Evolutionary conservation across 2,888 invertebrate species (phyloP).

Genomic region (Camponotus fellah): DNA sequence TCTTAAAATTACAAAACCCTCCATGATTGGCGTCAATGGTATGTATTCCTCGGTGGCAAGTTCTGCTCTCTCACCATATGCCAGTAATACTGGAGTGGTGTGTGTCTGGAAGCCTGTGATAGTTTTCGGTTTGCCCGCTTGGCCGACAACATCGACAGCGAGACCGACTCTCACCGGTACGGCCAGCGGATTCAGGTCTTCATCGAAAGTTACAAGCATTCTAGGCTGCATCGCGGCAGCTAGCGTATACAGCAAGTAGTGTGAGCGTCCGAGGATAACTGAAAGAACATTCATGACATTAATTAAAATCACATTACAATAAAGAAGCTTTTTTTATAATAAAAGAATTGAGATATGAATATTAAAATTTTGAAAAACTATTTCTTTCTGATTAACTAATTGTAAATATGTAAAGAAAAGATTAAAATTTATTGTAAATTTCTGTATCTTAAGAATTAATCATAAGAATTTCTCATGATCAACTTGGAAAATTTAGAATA

Average conservation of each 20-base stretch:
- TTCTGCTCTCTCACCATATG: conserved; percentile 99
- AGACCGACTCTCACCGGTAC: conserved; percentile 97
- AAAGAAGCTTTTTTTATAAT: background rate
- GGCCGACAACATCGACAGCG: conserved; percentile 99
- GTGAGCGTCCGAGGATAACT: conserved; percentile 97
- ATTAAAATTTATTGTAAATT: background rate
- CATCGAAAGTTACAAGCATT: conserved; percentile 99
- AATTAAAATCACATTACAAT: background rate
- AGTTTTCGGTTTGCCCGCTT: conserved; percentile 99
- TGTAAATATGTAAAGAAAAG: background rate
- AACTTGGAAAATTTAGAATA: background rate
- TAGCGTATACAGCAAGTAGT: conserved; percentile 97
- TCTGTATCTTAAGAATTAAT: background rate
- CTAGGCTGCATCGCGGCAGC: conserved; percentile 99
- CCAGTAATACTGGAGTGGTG: conserved; percentile 98
- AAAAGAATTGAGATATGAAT: background rate
- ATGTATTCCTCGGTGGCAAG: conserved; percentile 99
- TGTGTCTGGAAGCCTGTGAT: conserved; percentile 99
- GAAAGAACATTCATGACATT: conserved; percentile 76
- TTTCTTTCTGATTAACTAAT: too few species aligned
- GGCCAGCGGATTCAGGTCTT: conserved; percentile 96
- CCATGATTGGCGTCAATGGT: conserved; percentile 98
- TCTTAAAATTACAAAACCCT: conserved; percentile 99
- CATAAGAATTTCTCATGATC: background rate
- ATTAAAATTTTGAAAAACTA: too few species aligned